Base-by-base conservation (phyloP, 2,888 invertebrate species). In the Apodemia duryi region DNA sequence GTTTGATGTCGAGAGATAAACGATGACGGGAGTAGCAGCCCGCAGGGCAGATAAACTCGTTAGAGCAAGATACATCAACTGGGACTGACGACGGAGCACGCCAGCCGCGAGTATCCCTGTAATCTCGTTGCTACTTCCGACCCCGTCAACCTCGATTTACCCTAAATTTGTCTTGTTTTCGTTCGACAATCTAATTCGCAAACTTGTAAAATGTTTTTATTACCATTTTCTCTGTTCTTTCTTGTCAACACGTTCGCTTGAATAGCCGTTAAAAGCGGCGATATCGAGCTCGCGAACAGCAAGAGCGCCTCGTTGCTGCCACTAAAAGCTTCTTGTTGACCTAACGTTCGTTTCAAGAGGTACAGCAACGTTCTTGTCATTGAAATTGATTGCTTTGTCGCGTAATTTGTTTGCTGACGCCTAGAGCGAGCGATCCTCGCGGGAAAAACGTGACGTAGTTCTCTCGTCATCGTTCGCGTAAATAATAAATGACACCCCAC, bases 301-400 rank as follows among this genome's bases (percentile, higher is more conserved):
- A 82, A 69, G 68, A 84, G 82, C 85, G 81, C 81, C 80, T 81
- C 83, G 75, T 69, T 75, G 78, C 74, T 76, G 79, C 80, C 85
- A 78, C 83, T 91, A 90, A 91, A 91, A 91, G 91, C 85, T 89
- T 88, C 81, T 87, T 91, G 88, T 91, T 91, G 90, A 91, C 90
- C 85, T 75, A 91, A 82, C 88, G 84, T 89, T 90, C 87, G 83
- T 84, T 86, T 89, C 79, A 80, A 90, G 88, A 81, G 85, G 81
- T 83, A 76, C 82, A 77, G 81, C 85, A 83, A 81, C 83, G 84
- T 74, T 84, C 85, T 84, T 85, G 87, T 88, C 86, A 86, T 88
- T 85, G 82, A 89, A 91, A 91, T 91, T 91, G 91, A 91, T 91
- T 91, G 91, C 91, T 90, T 90, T 91, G 91, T 91, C 88, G 85